These are phyloP conservation scores for Pseudorhombus dupliciocellatus DNA, from an alignment of 2,113 vertebrate genomes.

Conservation along the genomic window DNA sequence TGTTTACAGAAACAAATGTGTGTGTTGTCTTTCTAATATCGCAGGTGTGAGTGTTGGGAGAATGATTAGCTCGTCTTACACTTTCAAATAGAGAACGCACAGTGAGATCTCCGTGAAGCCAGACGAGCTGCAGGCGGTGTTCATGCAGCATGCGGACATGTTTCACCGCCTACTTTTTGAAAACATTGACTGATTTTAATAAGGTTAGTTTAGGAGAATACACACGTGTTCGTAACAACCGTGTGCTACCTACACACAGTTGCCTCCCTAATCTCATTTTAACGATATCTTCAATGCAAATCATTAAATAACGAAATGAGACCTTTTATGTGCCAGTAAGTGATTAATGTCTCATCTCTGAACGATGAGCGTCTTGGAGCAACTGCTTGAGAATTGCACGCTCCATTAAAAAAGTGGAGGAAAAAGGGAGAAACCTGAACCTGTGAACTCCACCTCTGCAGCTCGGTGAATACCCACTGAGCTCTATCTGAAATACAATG, in stretches of 20 bases:
- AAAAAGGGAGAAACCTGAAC: constrained; percentile 7
- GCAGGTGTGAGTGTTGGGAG: constrained; percentile 4
- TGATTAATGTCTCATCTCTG: constrained; percentile 67
- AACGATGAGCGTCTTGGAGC: constrained; percentile 49
- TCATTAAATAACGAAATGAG: constrained; percentile 72
- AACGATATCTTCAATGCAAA: constrained; percentile 70
- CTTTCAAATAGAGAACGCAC: not conserved
- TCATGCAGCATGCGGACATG: not conserved
- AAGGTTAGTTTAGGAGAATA: constrained; percentile 42
- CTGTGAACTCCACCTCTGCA: constrained; percentile 8
- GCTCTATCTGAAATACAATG: constrained; percentile 18
- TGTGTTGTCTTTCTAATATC: constrained; percentile 2
- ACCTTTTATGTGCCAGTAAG: constrained; percentile 47
- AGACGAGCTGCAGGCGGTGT: not conserved
- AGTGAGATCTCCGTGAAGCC: not conserved
- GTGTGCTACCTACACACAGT: constrained; percentile 34
- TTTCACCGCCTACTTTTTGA: constrained; percentile 2
- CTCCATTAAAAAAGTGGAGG: constrained; percentile 49
- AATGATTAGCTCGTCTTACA: not conserved
- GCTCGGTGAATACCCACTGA: constrained; percentile 39
- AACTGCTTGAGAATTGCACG: constrained; percentile 53
- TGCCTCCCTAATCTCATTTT: constrained; percentile 64
- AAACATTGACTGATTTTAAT: constrained; percentile 38
- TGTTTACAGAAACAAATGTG: constrained; percentile 25
- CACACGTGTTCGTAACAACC: constrained; percentile 38